phyloP scores from a whole-genome alignment of 2,113 vertebrate genomes.

The Grus americana region DNA sequence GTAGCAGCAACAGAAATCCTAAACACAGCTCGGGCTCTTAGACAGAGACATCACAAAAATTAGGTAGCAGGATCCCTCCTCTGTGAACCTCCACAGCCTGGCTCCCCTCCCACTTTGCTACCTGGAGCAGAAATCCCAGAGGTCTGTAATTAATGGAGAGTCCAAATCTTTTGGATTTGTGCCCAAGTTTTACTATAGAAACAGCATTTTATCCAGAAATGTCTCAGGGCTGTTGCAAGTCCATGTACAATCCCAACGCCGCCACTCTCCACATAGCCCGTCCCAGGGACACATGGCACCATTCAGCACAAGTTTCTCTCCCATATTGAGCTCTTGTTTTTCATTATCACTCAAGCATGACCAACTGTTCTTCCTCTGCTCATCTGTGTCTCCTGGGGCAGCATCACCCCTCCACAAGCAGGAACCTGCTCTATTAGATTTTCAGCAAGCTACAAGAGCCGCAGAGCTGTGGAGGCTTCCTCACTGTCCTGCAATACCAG shows the following conservation, averaged over 20 bases:
- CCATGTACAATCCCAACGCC: rapidly evolving
- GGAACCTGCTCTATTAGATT: background rate
- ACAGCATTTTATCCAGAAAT: background rate
- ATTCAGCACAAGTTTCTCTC: background rate
- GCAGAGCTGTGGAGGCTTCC: background rate
- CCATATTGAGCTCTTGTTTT: background rate
- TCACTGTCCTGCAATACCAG: rapidly evolving
- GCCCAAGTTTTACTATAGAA: background rate
- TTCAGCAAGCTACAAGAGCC: background rate
- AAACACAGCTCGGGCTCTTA: background rate
- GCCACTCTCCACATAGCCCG: rapidly evolving
- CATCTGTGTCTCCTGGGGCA: background rate
- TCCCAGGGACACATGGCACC: background rate
- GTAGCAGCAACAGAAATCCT: background rate
- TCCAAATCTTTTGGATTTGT: background rate
- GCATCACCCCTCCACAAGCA: background rate
- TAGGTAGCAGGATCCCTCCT: background rate
- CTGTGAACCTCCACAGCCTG: background rate
- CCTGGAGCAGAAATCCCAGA: background rate
- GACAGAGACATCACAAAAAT: background rate
- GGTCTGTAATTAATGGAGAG: background rate
- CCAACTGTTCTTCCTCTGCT: background rate
- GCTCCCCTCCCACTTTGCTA: background rate
- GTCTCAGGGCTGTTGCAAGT: background rate
- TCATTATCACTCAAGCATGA: background rate